Base-by-base conservation (phyloP, 2,888 invertebrate genomes). In the Lordiphosa andalusiaca region DNA sequence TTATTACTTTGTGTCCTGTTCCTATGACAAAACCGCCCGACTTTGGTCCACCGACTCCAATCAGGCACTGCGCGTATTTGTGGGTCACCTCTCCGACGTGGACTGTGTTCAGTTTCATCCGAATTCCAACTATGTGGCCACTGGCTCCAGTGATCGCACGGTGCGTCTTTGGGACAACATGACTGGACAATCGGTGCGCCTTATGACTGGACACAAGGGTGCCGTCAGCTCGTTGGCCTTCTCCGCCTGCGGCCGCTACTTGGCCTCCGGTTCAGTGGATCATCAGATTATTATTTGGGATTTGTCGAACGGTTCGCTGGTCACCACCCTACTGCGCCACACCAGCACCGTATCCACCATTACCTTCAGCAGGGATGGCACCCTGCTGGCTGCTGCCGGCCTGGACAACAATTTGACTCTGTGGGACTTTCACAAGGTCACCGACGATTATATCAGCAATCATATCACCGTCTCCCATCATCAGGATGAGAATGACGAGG, bases 31-130 rank as follows among this genome's bases (percentile, higher is more conserved):
- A 88, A 97, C 97, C 0, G 98, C 97, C 0, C 92, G 98, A 37
- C 91, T 99, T 7, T 99, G 99, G 99, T 94, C 96, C n/a, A 98
- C 98, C 0, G 99, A 99, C 89, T 95, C 96, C 60, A 95, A 97
- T 88, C 97, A 97, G 83, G 97, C 99, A 0, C 90, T 99, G 7
- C 91, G 99, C 68, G 93, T 98, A 76, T 98, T 98, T 89, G 93
- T 95, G 5, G 98, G 98, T 0, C 98, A 99, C 90, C 93, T 96
- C 62, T 94, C 98, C 0, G 98, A 98, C 89, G 96, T 99, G 39
- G 98, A 98, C 89, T 95, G 96, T 84, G 92, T 98, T 9, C 95
- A 97, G 87, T 99, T 99, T 88, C 99, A 99, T 91, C 99, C 99
- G 0, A 99, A 99, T 90, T 97, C 98, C 3, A 99, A 99, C 90